Evolutionary conservation across 2,113 vertebrate genomes (phyloP).

Genomic region (Pygoscelis adeliae): DNA sequence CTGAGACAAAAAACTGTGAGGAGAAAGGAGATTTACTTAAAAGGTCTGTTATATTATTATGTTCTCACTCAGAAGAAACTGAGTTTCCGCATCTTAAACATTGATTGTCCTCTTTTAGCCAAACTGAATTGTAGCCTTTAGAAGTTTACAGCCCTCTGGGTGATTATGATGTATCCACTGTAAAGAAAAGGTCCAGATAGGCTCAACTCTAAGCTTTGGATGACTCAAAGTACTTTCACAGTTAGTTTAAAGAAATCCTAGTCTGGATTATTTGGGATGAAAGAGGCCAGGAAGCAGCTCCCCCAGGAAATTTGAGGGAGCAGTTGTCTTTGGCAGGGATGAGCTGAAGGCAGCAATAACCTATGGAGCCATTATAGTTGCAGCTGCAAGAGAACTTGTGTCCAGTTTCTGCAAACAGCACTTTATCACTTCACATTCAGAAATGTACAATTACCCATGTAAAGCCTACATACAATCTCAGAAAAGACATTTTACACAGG

Average conservation of each 20-base stretch:
- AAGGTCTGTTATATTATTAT: neutral
- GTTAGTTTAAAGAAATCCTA: neutral
- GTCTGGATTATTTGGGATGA: neutral
- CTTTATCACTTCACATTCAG: neutral
- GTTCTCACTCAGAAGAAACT: neutral
- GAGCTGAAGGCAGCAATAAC: neutral
- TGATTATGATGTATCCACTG: neutral
- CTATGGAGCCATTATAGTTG: neutral
- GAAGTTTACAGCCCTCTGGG: neutral
- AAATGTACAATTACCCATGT: neutral
- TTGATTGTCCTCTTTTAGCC: neutral
- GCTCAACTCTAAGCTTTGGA: neutral
- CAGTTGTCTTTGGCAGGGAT: neutral
- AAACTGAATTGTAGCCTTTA: neutral
- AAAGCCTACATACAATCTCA: neutral
- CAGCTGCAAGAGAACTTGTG: neutral
- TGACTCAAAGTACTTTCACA: neutral
- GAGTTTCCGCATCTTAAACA: neutral
- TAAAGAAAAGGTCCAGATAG: neutral
- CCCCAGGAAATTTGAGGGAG: neutral
- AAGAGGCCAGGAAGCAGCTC: neutral
- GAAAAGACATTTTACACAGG: neutral
- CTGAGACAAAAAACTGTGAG: neutral
- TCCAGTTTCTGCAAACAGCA: neutral
- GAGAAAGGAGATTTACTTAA: neutral